phyloP scores from a whole-genome alignment of 2,888 invertebrate species.

The Sialis fuliginosa region DNA sequence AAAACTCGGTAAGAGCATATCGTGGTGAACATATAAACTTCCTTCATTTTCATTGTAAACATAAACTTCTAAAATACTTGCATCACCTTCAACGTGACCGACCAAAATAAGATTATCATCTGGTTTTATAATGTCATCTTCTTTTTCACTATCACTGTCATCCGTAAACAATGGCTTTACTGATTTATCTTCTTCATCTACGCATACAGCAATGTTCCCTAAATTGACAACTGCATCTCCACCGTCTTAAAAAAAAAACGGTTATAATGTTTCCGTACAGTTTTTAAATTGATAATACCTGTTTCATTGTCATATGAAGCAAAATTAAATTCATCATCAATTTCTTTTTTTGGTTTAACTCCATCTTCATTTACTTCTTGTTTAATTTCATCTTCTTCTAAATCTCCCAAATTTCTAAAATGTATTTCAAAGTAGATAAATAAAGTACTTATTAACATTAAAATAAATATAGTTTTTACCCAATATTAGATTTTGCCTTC shows the following conservation, averaged over 20 bases:
- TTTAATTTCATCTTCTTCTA: slow-evolving; percentile 9
- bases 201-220: slow-evolving; percentile 25
- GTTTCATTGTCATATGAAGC: slow-evolving; percentile 59
- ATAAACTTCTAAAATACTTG: slow-evolving; percentile 75
- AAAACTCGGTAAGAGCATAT: slow-evolving; percentile 73
- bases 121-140: slow-evolving; percentile 76
- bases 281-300: slow-evolving; percentile 19
- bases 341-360: slow-evolving; percentile 23
- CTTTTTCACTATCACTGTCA: slow-evolving; percentile 56
- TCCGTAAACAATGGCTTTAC: slow-evolving; percentile 17
- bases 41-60: slow-evolving; percentile 80
- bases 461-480: slow-evolving; percentile 22
- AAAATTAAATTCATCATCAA: slow-evolving; percentile 51
- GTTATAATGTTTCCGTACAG: slow-evolving; percentile 6
- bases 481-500: slow-evolving; percentile 46
- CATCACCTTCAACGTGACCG: slow-evolving; percentile 74
- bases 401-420: not conserved
- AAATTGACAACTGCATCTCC: slow-evolving; percentile 20
- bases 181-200: slow-evolving; percentile 13
- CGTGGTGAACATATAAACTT: slow-evolving; percentile 88
- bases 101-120: slow-evolving; percentile 78
- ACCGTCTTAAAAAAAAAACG: slow-evolving; percentile 13
- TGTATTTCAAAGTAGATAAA: not conserved
- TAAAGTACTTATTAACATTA: not conserved
- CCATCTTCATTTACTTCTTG: slow-evolving; percentile 6